Evolutionary conservation across 2,888 invertebrate species (phyloP).

Genomic region (Amphipyra tragopoginis): DNA sequence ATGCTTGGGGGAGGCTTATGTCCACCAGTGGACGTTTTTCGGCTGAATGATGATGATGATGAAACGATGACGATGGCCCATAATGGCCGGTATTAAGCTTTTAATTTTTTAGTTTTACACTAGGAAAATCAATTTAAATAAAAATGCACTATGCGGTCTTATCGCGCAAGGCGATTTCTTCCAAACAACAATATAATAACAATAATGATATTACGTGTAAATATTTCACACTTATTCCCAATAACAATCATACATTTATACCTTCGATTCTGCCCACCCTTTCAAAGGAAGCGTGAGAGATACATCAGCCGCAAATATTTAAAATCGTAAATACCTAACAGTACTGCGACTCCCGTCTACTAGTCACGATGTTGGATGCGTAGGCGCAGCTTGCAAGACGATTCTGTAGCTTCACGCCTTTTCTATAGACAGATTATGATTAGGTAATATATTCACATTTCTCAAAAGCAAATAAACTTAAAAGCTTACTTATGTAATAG

Average conservation of each 20-base stretch:
- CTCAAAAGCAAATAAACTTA: too few relatives aligned
- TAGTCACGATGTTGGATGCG: slow-evolving; percentile 46
- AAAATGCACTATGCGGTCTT: too few relatives aligned
- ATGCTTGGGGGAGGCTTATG: too few relatives aligned
- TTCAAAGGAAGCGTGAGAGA: slow-evolving; percentile 54
- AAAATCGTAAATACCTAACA: slow-evolving; percentile 60
- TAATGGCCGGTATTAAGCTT: too few relatives aligned
- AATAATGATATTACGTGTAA: too few relatives aligned
- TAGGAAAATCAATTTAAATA: too few relatives aligned
- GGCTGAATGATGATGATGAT: too few relatives aligned
- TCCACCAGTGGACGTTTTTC: too few relatives aligned
- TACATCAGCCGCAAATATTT: slow-evolving; percentile 58
- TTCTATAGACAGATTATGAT: slow-evolving; percentile 8
- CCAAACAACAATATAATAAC: too few relatives aligned
- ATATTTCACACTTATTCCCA: neutral
- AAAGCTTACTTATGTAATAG: neutral
- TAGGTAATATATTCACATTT: slow-evolving; percentile 5
- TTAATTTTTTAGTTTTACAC: too few relatives aligned
- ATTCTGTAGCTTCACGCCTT: slow-evolving; percentile 34
- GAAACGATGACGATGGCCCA: too few relatives aligned
- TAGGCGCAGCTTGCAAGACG: slow-evolving; percentile 34
- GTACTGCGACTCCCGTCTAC: slow-evolving; percentile 34
- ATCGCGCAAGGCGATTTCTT: too few relatives aligned
- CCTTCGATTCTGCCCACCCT: slow-evolving; percentile 30
- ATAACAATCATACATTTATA: neutral